Evolutionary conservation across 2,797 vertebrate species (phyloP), one percentile per base, ranked within the genome.

Genomic region (Capromys pilorides): DNA sequence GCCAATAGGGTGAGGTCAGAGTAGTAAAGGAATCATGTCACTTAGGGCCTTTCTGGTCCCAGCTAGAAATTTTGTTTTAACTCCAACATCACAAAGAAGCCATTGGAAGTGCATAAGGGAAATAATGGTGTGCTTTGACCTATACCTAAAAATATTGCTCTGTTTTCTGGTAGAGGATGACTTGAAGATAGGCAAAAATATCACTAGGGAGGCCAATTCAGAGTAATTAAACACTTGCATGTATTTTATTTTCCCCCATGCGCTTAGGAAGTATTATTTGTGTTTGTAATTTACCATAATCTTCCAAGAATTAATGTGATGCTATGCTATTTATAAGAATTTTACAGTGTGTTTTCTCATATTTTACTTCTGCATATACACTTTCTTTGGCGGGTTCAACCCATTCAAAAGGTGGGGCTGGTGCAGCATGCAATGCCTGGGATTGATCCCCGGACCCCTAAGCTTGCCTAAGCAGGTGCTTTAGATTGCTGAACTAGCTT

Each of bases 361-460:
- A 66, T 83, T 92, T 95, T 95, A 78, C 49, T 77, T 91, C 45
- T 94, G 49, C 6, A 21, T 86, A 79, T 81, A 61, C 36, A 57
- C 16, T 54, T 57, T 57, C 16, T 54, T 57, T 57, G 14, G 54
- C 54, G 4, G 16, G 54, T 14, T 57, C 54, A 57, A 4, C 16
- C 14, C 4, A 14, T 14, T 14, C 16, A 16, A 19, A 57, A 14
- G 14, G 54, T 57, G 54, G 54, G 54, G 54, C 14, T 18, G 16
- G 54, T 57, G 54, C 16, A 14, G 54, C 54, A 57, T 57, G 54
- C 5, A 5, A 14, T 57, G 54, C 54, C 54, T 18, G 54, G 54
- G 54, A 57, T 57, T 57, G 16, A 57, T 16, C 14, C 54, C 54
- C 18, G 54, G 54, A 16, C 5, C 54, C 16, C 54, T 57, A 57